Percentiles rank a stretch among this genome's conserved stretches.
phyloP scores from a whole-genome alignment of 2,888 invertebrate genomes.

The Cerastis leucographa region DNA sequence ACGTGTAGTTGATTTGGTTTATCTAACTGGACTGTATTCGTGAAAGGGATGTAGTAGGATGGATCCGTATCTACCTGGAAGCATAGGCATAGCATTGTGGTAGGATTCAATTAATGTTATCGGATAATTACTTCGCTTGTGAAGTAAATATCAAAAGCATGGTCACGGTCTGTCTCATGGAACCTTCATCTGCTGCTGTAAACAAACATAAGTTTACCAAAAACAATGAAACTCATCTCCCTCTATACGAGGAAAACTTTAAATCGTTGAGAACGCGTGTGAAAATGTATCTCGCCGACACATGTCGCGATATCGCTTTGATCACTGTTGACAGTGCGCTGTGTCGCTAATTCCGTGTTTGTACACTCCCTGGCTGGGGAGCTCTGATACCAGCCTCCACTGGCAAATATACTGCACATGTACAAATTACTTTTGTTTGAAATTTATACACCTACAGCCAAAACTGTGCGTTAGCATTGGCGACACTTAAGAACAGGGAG shows the following conservation, averaged over 20 bases:
- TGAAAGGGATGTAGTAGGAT: constrained; percentile 19
- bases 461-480: not conserved
- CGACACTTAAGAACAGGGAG: too few species aligned
- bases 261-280: constrained; percentile 61
- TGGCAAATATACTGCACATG: constrained; percentile 50
- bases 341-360: constrained; percentile 70
- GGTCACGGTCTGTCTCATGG: too few species aligned
- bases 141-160: not conserved
- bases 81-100: not conserved
- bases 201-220: not conserved
- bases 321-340: constrained; percentile 68
- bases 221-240: constrained; percentile 19
- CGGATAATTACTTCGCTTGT: not conserved
- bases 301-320: constrained; percentile 73
- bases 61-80: constrained; percentile 22
- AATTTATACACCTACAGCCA: constrained; percentile 2
- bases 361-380: constrained; percentile 36
- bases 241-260: constrained; percentile 52
- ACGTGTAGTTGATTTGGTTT: constrained; percentile 79
- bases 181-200: not conserved
- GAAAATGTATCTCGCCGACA: constrained; percentile 67
- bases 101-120: not conserved
- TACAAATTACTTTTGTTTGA: constrained; percentile 19
- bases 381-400: constrained; percentile 34
- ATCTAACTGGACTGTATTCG: constrained; percentile 41